Evolutionary conservation across 2,888 invertebrate species (phyloP), one percentile per base, ranked within the genome.

Genomic region (Hartigia nigra): DNA sequence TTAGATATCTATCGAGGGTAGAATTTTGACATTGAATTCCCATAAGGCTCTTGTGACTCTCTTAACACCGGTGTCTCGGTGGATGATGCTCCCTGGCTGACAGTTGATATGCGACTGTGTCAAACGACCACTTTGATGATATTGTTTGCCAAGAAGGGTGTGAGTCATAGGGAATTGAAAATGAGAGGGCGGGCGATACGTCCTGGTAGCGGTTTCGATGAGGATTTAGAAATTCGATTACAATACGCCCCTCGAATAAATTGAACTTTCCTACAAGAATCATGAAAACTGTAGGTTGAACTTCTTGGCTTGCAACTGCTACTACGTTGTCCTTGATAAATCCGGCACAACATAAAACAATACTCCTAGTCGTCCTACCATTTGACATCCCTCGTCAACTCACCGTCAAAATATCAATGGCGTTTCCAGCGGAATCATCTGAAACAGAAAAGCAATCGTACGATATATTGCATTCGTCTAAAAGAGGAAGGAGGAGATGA

Each of bases 201-300:
- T 14, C 31, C 3, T 31, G 32, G 9, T 31, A 12, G 4, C 32
- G 3, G 5, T 0, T 31, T 12, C 72, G 72, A 72, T 31, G 34
- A 31, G 72, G 72, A 72, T 72, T 31, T 72, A 72, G 72, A 72
- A 34, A 72, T 72, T 72, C 12, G 32, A 72, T 72, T 72, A 31
- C 31, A 72, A 72, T 31, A 31, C 23, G 32, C 72, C 32, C 12
- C 72, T 9, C 32, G 14, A 5, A 32, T 72, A 34, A 72, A 72
- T 72, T 72, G 12, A 55, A 55, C 55, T 9, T 55, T 5, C 9
- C 23, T 2, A 55, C 23, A 9, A 55, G 9, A 23, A 23, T 9
- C 9, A 9, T 55, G 55, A 55, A 55, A 55, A 23, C 55, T 55
- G 23, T 55, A 23, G 55, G 9, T 55, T 9, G 23, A 55, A 23